Evolutionary conservation across 2,113 vertebrate species (phyloP).

Genomic region (Crotalus tigris): DNA sequence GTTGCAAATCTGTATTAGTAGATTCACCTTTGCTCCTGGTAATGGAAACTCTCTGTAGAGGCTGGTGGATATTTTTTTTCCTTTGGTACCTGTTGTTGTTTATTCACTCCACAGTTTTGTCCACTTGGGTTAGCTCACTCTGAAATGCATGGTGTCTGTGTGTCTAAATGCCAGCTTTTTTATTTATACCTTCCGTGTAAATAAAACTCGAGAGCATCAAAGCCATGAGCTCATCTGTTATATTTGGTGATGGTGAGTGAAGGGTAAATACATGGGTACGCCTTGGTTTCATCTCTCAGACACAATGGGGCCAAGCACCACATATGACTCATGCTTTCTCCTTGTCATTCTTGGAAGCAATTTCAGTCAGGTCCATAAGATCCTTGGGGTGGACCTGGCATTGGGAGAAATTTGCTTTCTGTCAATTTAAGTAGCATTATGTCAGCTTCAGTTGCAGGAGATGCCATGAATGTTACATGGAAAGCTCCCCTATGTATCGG

Average conservation of each 20-base stretch:
- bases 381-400: background rate
- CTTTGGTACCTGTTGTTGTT: conserved; percentile 17
- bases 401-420: conserved; percentile 9
- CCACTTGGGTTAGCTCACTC: conserved; percentile 22
- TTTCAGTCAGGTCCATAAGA: background rate
- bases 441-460: background rate
- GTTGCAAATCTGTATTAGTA: background rate
- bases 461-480: background rate
- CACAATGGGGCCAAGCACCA: conserved; percentile 33
- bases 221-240: conserved; percentile 65
- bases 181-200: conserved; percentile 63
- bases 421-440: background rate
- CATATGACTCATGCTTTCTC: conserved; percentile 13
- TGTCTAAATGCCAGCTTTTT: conserved; percentile 44
- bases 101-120: conserved; percentile 14
- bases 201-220: conserved; percentile 50
- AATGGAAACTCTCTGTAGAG: background rate
- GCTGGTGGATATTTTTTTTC: conserved; percentile 5
- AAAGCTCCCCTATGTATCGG: background rate
- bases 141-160: conserved; percentile 11
- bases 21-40: background rate
- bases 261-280: conserved; percentile 58
- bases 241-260: conserved; percentile 62
- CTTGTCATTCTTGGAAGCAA: background rate
- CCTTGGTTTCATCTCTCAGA: conserved; percentile 22